These are phyloP conservation scores for Panthera uncia DNA, from an alignment of 2,113 vertebrate species.

Conservation along the genomic window DNA sequence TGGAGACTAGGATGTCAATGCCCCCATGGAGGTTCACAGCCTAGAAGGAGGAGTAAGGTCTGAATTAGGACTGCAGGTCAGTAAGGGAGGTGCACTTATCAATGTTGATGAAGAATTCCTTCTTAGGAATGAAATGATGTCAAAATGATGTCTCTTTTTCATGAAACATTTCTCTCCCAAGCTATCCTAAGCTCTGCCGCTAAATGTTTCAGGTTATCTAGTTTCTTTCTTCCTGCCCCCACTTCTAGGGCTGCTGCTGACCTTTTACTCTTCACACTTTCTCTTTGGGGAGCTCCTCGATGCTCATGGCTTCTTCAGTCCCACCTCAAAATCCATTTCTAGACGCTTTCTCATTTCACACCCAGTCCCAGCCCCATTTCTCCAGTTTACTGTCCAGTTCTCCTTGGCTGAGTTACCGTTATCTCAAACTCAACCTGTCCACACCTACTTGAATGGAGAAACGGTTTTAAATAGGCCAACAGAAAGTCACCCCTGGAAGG, in stretches of 20 bases:
- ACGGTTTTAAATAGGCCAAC: background rate
- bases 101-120: background rate
- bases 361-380: background rate
- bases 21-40: constrained; percentile 88
- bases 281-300: background rate
- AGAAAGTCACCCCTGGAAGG: background rate
- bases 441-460: background rate
- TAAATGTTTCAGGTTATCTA: background rate
- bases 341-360: background rate
- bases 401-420: background rate
- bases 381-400: background rate
- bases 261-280: background rate
- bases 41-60: constrained; percentile 21
- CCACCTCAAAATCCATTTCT: constrained; percentile 33
- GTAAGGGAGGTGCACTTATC: background rate
- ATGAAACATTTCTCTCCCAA: background rate
- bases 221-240: background rate
- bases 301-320: background rate
- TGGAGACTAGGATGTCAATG: constrained; percentile 92
- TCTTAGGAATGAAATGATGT: background rate
- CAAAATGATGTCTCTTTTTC: background rate
- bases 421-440: background rate
- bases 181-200: background rate
- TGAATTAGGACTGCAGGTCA: background rate
- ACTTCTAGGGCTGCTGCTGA: background rate